Base-by-base conservation (phyloP, 1,140 invertebrate genomes). In the Eufriesea mexicana region DNA sequence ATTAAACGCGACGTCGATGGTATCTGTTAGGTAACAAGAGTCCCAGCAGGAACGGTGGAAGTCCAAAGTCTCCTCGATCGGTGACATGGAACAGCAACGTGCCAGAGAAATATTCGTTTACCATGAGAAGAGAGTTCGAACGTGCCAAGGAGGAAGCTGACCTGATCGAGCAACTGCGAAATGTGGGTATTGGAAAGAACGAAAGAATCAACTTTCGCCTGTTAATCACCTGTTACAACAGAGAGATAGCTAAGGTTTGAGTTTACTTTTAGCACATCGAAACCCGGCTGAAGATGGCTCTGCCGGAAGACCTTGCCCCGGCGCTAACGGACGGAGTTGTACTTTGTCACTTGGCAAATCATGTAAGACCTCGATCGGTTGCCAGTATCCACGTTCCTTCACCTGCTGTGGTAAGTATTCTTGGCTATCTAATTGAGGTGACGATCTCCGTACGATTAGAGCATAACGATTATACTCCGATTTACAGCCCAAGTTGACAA, bases 371-470 rank as follows among this genome's bases (percentile, higher is more conserved):
- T 20, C 95, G 98, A 88, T 96, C 98, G 67, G 98, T 99, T 57
- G 97, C 97, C 71, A 98, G 97, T 91, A 98, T 99, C 82, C 98
- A 99, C 95, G 98, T 99, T 90, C 98, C 98, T 86, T 99, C 98
- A 83, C 97, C 98, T 76, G 97, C 98, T 91, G 98, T 98, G 95
- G 98, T 99, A 94, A 96, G 96, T 95, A 23, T 64, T 23, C 28
- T 51, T 18, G 23, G 9, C 10, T 2, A 18, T 47, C 42, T 47
- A 10, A 47, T 72, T 28, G 20, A 59, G 0, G 1, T 7, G 35
- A 25, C 9, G 5, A 35, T 42, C 14, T 8, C n/a, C 20, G 1
- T 6, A 5, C 12, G 9, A 42, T 42, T 5, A 20, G 57, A 4
- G 2, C 16, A 20, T 28, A 45, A 61, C 23, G 16, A 86, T 79